Base-by-base conservation (phyloP, 2,797 vertebrate species). In the Otolemur crassicaudatus region DNA sequence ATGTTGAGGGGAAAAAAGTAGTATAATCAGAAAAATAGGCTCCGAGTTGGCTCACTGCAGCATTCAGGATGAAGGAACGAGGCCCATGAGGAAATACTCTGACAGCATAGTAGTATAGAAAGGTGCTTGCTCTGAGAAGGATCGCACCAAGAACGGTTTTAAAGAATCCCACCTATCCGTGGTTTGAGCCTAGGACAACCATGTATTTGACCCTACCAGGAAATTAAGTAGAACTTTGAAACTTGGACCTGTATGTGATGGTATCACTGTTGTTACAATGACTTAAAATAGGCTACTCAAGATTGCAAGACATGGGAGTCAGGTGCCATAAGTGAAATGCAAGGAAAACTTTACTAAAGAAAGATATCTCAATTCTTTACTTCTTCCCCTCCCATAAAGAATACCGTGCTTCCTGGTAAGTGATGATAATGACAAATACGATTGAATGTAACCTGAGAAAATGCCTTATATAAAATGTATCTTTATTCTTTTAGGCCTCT, bases 401-500 rank as follows among this genome's bases (percentile, higher is more conserved):
- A n/a, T 80, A 72, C 83, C 84, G 92, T 94, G 69, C 27, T 90
- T 80, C 46, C 90, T 88, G 5, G 82, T 94, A 43, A 85, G 65
- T 65, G 43, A 0, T 58, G 34, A 69, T 80, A 61, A 89, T 70
- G 83, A 81, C 76, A 85, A 73, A 60, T 67, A 72, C n/a, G 22
- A 93, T 61, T 86, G 73, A 75, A 69, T 77, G 23, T 90, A 94
- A 93, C 85, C 16, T 70, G 46, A 94, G 43, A 69, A 96, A 95
- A 23, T 94, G 53, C 76, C 6, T 53, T 93, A 37, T 77, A 97
- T 97, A 96, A 97, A 77, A 65, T 88, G 3, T 97, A 31, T 97
- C 77, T 98, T 98, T 98, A 14, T 95, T 97, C 96, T 98, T 98
- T 95, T 96, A 99, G 99, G 98, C 99, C 99, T 65, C 99, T 99